These are phyloP conservation scores for Ferrisia virgata DNA, from an alignment of 2,888 invertebrate genomes.

Conservation along the genomic window DNA sequence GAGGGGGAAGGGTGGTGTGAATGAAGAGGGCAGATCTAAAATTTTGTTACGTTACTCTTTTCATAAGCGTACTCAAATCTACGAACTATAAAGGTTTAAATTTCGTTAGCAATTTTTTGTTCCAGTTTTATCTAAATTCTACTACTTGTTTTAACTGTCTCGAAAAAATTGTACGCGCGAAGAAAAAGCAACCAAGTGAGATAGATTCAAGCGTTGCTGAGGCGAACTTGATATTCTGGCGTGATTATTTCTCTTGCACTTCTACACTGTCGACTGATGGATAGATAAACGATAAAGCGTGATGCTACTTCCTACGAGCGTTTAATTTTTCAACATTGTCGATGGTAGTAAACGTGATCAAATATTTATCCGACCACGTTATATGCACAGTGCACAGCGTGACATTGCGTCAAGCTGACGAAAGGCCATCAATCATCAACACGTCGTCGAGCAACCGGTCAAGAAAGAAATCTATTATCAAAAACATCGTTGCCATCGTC, in stretches of 20 bases:
- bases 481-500: neutral
- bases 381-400: neutral
- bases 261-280: neutral
- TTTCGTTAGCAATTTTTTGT: too few relatives aligned
- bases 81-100: too few relatives aligned
- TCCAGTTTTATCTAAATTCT: too few relatives aligned
- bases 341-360: neutral
- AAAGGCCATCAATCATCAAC: neutral
- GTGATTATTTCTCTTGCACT: neutral
- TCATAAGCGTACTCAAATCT: too few relatives aligned
- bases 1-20: too few relatives aligned
- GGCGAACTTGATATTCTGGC: neutral
- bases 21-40: too few relatives aligned
- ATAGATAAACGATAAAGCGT: neutral
- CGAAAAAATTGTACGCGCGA: too few relatives aligned
- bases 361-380: neutral
- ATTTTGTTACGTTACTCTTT: too few relatives aligned
- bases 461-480: neutral
- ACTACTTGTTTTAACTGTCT: too few relatives aligned
- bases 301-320: neutral
- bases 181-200: too few relatives aligned
- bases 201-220: neutral
- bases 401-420: neutral
- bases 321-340: neutral
- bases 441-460: neutral